Evolutionary conservation across 2,888 invertebrate genomes (phyloP), one percentile per base, ranked within the genome.

Genomic region (Caenorhabditis plicata): DNA sequence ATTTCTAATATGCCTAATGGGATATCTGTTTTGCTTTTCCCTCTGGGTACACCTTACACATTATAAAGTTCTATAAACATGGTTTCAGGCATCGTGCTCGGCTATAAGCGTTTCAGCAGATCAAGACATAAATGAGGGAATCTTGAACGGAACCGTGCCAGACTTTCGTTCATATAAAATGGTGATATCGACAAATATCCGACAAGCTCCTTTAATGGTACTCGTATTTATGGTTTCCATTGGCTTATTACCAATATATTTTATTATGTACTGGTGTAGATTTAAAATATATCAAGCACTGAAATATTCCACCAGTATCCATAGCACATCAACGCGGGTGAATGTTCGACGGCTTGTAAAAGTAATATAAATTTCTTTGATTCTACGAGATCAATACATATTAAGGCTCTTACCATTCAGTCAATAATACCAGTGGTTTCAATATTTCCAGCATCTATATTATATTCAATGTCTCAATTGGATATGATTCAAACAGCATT

Each of bases 231-330:
- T 45, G 0, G 48, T 58, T 13, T 48, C 58, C 3, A 9, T 52
- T 19, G 52, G 58, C 5, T 19, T 52, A 4, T 31, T 52, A 0
- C 58, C 58, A 2, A 52, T 58, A 5, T 58, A 58, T 32, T 32
- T 44, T 13, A 48, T 58, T 7, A 58, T 58, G 58, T 58, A 52
- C 40, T 58, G 58, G 58, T 58, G 58, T 36, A 25, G 58, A 23
- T 40, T 40, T 26, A 43, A 52, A 26, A 58, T 58, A 29, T 43
- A 52, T 27, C 43, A 52, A 17, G 48, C 51, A 9, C 32, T 58
- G 29, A 52, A 41, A 9, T 19, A 47, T 25, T 52, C 58, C 5
- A 48, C 48, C 15, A 40, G 47, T 11, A 43, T 52, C n/a, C 58
- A 58, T 17, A 58, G 58, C 17, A 33, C 27, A 11, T 48, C 52